A percentile compares a stretch with the other conserved stretches of the same genome.
Conservation (phyloP, 2,797 vertebrate genomes). For the Malacoraja senta region DNA sequence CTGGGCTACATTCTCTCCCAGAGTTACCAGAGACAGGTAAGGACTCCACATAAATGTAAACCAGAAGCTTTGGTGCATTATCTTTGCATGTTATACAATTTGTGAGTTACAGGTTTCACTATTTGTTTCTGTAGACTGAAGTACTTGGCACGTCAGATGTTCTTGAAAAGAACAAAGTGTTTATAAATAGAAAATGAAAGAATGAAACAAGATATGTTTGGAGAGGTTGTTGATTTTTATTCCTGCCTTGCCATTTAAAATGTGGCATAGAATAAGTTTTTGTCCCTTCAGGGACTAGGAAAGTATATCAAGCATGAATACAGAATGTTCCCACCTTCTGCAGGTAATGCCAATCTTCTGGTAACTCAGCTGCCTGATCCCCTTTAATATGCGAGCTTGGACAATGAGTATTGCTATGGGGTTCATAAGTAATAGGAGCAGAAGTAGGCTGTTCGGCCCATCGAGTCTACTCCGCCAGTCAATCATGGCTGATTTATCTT, state of each 20-base stretch:
- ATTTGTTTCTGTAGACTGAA: not conserved
- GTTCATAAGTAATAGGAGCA: not conserved
- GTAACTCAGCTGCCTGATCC: not conserved
- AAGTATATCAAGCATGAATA: not conserved
- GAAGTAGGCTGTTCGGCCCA: too few relatives aligned
- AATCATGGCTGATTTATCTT: too few relatives aligned
- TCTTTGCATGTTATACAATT: not conserved
- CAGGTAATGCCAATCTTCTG: not conserved
- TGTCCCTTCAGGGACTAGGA: not conserved
- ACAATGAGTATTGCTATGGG: not conserved
- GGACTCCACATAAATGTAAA: not conserved
- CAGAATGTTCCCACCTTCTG: not conserved
- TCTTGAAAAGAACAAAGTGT: not conserved
- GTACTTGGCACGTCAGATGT: not conserved
- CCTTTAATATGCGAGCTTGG: not conserved
- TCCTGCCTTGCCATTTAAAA: not conserved
- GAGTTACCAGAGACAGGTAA: constrained; percentile 53
- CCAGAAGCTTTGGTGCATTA: not conserved
- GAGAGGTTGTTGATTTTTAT: not conserved
- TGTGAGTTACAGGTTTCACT: not conserved
- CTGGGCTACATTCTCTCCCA: constrained; percentile 49
- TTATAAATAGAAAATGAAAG: not conserved
- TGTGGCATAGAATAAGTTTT: not conserved
- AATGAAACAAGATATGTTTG: not conserved
- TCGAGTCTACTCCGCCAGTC: too few relatives aligned